A percentile compares a stretch with the other conserved stretches of the same genome.
These are phyloP conservation scores for Tupaia chinensis DNA, from an alignment of 2,113 vertebrate genomes.

Conservation along the genomic window DNA sequence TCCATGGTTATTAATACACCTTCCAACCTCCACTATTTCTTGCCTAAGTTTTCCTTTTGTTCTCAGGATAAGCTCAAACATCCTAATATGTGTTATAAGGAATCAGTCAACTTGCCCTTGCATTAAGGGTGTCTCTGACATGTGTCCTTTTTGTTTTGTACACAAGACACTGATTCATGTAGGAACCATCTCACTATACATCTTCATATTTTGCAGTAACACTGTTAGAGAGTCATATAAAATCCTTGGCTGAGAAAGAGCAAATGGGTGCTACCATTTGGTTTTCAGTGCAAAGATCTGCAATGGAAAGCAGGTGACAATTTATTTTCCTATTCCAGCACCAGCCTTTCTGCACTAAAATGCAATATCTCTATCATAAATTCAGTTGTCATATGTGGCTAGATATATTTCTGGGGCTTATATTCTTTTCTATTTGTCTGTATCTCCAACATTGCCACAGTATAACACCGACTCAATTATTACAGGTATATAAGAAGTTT, in stretches of 20 bases:
- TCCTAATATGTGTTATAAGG: background rate
- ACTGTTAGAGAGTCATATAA: background rate
- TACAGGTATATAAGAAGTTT: background rate
- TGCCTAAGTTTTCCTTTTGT: background rate
- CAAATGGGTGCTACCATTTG: background rate
- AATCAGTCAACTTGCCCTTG: background rate
- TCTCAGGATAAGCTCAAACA: background rate
- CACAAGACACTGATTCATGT: background rate
- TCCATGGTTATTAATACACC: background rate
- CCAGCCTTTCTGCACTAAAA: background rate
- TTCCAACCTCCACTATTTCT: background rate
- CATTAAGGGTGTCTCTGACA: background rate
- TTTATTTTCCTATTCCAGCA: background rate
- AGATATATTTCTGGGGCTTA: background rate
- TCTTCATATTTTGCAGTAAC: slow-evolving; percentile 32
- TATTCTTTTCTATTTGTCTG: background rate
- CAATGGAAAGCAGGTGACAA: background rate
- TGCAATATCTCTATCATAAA: background rate
- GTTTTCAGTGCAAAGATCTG: slow-evolving; percentile 22
- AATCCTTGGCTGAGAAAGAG: slow-evolving; percentile 14
- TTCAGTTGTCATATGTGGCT: background rate
- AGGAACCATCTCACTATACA: background rate
- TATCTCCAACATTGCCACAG: background rate
- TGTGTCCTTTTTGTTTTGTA: background rate
- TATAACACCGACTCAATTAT: background rate